Evolutionary conservation across 2,113 vertebrate genomes (phyloP), one percentile per base, ranked within the genome.

Genomic region (Psittacara wagleri): DNA sequence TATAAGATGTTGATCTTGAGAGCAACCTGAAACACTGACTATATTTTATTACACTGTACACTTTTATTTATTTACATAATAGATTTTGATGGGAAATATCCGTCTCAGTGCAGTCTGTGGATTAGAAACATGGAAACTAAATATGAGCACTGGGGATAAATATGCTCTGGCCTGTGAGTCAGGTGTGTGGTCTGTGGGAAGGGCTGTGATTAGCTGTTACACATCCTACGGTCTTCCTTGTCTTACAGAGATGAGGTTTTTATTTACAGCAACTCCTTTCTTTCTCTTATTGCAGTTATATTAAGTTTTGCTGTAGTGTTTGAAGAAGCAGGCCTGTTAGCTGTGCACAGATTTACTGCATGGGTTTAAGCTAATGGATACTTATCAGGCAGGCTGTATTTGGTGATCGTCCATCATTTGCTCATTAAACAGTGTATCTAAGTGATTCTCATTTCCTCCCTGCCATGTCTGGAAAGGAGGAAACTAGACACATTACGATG

Each of bases 371-470:
- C 96, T 97, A 96, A 97, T 97, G 96, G 95, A 85, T 96, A 94
- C 96, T 97, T 92, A 94, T 96, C 92, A 95, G 92, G 91, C 92
- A 91, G 92, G 94, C 96, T 97, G 92, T 89, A 59, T 94, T 96
- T 93, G 96, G 96, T 96, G 96, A 94, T 97, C 91, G 95, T 97
- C 96, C 96, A 97, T 97, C 96, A 97, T 97, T 95, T 96, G 96
- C 96, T 96, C 96, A 96, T 97, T 97, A 97, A 97, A 96, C 94
- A 96, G 96, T 96, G 90, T 95, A 96, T 96, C 94, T 95, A 96
- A 96, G 93, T 95, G 88, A 94, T 97, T 97, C 94, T 96, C 86
- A 96, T 97, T 97, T 97, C 96, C 94, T 96, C 95, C 89, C 94
- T 96, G 92, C 95, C 91, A 95, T 73, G 95, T 97, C 96, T 97